Conservation (phyloP, 2,888 invertebrate genomes). For the Byasa hedistus region DNA sequence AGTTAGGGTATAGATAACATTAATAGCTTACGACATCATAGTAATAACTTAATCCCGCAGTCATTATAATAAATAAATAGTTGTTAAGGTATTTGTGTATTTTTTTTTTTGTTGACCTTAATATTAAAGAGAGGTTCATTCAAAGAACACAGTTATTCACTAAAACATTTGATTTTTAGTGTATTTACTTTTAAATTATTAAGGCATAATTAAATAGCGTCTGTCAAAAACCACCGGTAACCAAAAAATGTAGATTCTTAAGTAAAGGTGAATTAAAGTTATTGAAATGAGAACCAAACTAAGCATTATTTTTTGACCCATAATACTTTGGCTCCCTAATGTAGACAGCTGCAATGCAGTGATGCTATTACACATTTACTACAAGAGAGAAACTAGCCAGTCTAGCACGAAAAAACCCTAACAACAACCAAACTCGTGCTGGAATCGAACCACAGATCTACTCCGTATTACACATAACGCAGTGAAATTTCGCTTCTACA, state of each 20-base stretch:
- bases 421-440: too few relatives aligned
- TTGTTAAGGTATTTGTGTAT: constrained; percentile 40
- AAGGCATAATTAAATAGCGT: background rate
- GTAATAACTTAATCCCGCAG: constrained; percentile 60
- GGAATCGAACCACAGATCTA: too few relatives aligned
- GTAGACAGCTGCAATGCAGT: background rate
- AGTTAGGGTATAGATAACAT: constrained; percentile 10
- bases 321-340: too few relatives aligned
- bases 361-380: background rate
- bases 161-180: too few relatives aligned
- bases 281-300: background rate
- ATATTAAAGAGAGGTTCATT: background rate
- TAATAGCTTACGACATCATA: constrained; percentile 34
- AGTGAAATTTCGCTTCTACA: too few relatives aligned
- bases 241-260: background rate
- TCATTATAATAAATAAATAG: constrained; percentile 69
- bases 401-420: too few relatives aligned
- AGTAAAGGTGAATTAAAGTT: background rate
- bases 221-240: background rate
- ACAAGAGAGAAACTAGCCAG: too few relatives aligned
- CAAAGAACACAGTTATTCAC: too few relatives aligned
- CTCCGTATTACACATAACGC: too few relatives aligned
- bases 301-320: background rate
- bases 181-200: background rate
- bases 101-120: constrained; percentile 29